Conservation (phyloP, 2,113 vertebrate species). For the Chamaetylas fuelleborni region DNA sequence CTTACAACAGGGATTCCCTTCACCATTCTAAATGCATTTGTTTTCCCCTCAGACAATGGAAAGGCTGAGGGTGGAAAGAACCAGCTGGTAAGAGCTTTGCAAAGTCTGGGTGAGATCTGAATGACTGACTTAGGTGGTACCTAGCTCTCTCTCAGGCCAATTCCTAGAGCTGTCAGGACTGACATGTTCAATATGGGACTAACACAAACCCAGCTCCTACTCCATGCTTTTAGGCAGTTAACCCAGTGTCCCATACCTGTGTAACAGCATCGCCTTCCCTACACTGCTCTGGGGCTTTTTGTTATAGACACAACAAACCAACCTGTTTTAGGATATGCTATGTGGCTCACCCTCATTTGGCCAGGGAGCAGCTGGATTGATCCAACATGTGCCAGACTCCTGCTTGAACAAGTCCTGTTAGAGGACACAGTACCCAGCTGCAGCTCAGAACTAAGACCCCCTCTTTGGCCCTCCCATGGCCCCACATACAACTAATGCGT, state of each 20-base stretch:
- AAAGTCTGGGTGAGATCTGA: background rate
- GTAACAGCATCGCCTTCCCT: background rate
- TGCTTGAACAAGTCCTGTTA: background rate
- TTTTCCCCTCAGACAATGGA: background rate
- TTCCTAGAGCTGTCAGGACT: background rate
- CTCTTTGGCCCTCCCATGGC: background rate
- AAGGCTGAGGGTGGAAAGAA: background rate
- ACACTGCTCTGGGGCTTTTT: background rate
- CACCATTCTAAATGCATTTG: background rate
- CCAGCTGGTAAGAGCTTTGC: background rate
- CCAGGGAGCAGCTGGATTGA: background rate
- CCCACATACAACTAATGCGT: background rate
- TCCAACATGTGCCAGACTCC: background rate
- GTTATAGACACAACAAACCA: background rate
- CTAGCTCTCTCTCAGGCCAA: background rate
- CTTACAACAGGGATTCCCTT: background rate
- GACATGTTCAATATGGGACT: background rate
- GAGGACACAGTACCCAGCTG: background rate
- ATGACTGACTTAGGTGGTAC: background rate
- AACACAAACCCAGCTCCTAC: background rate
- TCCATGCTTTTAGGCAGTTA: background rate
- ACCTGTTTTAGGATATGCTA: background rate
- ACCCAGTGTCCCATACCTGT: background rate
- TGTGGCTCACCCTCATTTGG: background rate
- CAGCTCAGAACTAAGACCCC: background rate